Base-by-base conservation (phyloP, 2,113 vertebrate species). In the Vidua macroura region DNA sequence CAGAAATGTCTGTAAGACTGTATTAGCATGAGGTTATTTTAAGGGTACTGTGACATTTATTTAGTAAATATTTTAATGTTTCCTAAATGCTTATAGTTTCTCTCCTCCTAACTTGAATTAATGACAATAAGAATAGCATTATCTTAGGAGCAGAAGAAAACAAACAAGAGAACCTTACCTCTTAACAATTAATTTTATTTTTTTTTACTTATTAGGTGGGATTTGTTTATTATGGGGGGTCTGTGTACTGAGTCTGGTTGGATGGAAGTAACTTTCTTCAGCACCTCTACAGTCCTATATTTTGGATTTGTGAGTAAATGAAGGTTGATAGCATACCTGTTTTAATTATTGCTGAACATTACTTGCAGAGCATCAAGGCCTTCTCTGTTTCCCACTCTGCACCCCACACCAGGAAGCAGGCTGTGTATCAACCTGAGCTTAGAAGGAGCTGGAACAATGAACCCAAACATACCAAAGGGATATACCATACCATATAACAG, bases 191-290 rank as follows among this genome's bases (percentile, higher is more conserved):
- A 1, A 22, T 69, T 63, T 53, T 7, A 22, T 12, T 1, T 24
- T 35, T 35, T 9, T 55, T 44, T 41, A 4, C 58, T 83, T 37
- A 6, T 76, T n/a, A 11, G 3, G 1, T 3, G 9, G 7, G 1
- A 3, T 51, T 60, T 31, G 1, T 53, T 48, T 88, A 0, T 12
- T 79, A 12, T 9, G 12, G 39, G 6, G 3, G 3, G 0, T 67
- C 2, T 43, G 2, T 56, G 14, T 67, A 31, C 8, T 37, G 31
- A 2, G 6, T 49, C 10, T 35, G 15, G 6, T 35, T 86, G 24
- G 9, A 44, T 39, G 8, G 20, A 67, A 48, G 7, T 23, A 44
- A 15, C 11, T 62, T 91, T 62, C 23, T 75, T 48, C 28, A 62
- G 8, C 39, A 62, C 7, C 4, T 44, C 7, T 49, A 16, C 31